Percentiles rank a stretch among this genome's conserved stretches.
These are phyloP conservation scores for Epirrita christyi DNA, from an alignment of 2,888 invertebrate genomes.

Conservation along the genomic window DNA sequence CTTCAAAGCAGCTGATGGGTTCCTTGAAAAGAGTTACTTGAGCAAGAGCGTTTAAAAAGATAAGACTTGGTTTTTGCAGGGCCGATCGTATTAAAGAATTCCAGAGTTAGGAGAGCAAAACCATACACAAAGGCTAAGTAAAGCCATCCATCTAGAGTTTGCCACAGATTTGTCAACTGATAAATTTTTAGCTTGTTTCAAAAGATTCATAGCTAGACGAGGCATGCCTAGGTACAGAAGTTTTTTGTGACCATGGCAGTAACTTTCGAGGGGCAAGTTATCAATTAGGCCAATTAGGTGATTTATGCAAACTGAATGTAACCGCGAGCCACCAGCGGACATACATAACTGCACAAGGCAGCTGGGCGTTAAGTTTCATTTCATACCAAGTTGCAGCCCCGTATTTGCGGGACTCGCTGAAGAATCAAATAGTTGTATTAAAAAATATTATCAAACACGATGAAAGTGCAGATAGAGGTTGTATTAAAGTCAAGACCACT, in stretches of 20 bases:
- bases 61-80: constrained; percentile 31
- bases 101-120: not conserved
- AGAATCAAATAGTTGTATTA: not conserved
- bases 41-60: not conserved
- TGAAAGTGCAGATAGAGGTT: too few relatives aligned
- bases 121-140: constrained; percentile 3
- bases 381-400: not conserved
- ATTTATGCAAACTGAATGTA: not conserved
- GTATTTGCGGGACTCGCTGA: not conserved
- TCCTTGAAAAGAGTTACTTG: constrained; percentile 12
- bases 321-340: not conserved
- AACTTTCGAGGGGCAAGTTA: not conserved
- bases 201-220: constrained; percentile 11
- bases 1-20: constrained; percentile 6
- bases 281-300: not conserved
- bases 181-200: constrained; percentile 3
- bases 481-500: too few relatives aligned
- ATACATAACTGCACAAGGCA: too few relatives aligned
- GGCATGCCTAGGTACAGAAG: not conserved
- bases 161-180: constrained; percentile 10
- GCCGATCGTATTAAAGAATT: constrained; percentile 25
- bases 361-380: not conserved
- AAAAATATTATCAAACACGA: too few relatives aligned
- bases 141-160: constrained; percentile 18
- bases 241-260: constrained; percentile 6